Conservation (phyloP, 2,797 vertebrate species). For the Propithecus deckenii region DNA sequence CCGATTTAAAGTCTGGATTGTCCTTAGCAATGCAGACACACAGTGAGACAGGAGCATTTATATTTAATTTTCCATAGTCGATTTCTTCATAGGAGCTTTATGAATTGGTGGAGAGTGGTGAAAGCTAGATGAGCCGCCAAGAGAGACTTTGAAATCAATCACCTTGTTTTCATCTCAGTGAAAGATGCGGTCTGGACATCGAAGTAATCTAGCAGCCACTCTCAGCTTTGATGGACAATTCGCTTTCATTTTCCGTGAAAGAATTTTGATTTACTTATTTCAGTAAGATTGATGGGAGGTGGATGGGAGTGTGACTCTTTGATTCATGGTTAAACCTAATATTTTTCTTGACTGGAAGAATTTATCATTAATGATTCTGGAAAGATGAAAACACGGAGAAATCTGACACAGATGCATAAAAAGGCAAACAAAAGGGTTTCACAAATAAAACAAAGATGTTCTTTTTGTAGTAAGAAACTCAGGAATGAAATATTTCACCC, state of each 20-base stretch:
- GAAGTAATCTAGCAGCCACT: slow-evolving; percentile 17
- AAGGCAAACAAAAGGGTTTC: not conserved
- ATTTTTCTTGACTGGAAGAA: slow-evolving; percentile 50
- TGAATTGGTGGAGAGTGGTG: slow-evolving; percentile 49
- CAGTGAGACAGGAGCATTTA: not conserved
- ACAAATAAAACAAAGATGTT: not conserved
- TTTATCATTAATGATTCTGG: slow-evolving; percentile 35
- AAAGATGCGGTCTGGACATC: slow-evolving; percentile 28
- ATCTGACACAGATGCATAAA: not conserved
- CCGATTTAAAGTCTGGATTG: not conserved
- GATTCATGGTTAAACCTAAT: slow-evolving; percentile 14
- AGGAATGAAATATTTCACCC: not conserved
- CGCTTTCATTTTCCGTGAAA: slow-evolving; percentile 32
- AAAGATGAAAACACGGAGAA: slow-evolving; percentile 2
- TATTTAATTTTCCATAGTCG: not conserved
- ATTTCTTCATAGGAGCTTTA: slow-evolving; percentile 17
- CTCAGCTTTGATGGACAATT: slow-evolving; percentile 9
- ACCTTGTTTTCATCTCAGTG: slow-evolving; percentile 68
- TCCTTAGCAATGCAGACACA: not conserved
- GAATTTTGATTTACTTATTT: slow-evolving; percentile 42
- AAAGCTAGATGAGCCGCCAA: slow-evolving; percentile 66
- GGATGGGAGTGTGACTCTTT: not conserved
- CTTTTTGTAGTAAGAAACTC: not conserved
- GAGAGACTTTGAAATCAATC: slow-evolving; percentile 78
- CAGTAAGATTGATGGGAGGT: not conserved